A percentile compares a stretch with the other conserved stretches of the same genome.
These are phyloP conservation scores for Pterostichus madidus DNA, from an alignment of 2,888 invertebrate genomes.

Conservation along the genomic window DNA sequence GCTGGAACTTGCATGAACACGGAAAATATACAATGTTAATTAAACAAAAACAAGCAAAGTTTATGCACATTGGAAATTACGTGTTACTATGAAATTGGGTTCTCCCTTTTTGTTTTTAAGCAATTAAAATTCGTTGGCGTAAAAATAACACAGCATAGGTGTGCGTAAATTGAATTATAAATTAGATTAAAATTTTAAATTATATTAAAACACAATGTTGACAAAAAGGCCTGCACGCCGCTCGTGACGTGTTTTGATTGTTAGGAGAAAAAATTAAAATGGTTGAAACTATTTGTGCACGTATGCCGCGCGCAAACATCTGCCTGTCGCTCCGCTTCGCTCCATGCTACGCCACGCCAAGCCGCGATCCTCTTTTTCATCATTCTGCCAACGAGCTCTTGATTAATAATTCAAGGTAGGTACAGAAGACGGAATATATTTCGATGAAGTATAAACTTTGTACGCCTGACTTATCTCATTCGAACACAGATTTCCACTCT, in stretches of 20 bases:
- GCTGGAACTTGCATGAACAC: slow-evolving; percentile 60
- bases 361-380: slow-evolving; percentile 16
- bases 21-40: slow-evolving; percentile 67
- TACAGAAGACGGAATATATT: slow-evolving; percentile 52
- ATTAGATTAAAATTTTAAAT: slow-evolving; percentile 67
- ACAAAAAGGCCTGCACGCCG: slow-evolving; percentile 45
- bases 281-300: slow-evolving; percentile 64
- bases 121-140: slow-evolving; percentile 66
- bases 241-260: slow-evolving; percentile 51
- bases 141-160: slow-evolving; percentile 65
- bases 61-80: slow-evolving; percentile 67
- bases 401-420: slow-evolving; percentile 60
- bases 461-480: slow-evolving; percentile 39
- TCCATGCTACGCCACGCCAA: background rate
- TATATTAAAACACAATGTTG: slow-evolving; percentile 66
- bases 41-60: slow-evolving; percentile 66
- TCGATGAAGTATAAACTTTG: slow-evolving; percentile 42
- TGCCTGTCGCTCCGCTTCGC: slow-evolving; percentile 1
- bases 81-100: slow-evolving; percentile 66
- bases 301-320: slow-evolving; percentile 43
- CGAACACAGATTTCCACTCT: slow-evolving; percentile 51
- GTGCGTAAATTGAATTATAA: slow-evolving; percentile 66
- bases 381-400: slow-evolving; percentile 35
- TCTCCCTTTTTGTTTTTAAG: slow-evolving; percentile 66
- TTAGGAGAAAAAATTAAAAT: slow-evolving; percentile 59